Conservation (phyloP, 2,797 vertebrate genomes). For the Chiloscyllium punctatum region DNA sequence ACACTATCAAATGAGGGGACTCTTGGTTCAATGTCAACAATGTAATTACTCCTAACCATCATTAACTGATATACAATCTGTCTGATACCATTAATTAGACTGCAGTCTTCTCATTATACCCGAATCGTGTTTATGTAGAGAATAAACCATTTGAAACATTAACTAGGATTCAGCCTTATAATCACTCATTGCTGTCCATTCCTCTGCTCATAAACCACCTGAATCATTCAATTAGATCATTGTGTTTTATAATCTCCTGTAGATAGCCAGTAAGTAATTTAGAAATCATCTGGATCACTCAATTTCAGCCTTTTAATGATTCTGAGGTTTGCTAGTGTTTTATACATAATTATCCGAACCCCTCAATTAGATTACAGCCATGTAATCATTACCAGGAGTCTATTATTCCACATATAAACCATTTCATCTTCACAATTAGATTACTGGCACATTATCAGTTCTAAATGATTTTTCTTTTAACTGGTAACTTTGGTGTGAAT, state of each 20-base stretch:
- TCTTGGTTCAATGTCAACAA: not conserved
- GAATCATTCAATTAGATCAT: not conserved
- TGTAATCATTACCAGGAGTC: not conserved
- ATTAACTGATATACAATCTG: not conserved
- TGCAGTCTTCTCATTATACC: not conserved
- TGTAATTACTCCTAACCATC: not conserved
- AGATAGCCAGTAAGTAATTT: not conserved
- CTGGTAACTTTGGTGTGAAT: not conserved
- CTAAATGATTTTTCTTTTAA: not conserved
- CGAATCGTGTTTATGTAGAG: not conserved
- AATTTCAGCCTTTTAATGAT: not conserved
- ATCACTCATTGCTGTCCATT: not conserved
- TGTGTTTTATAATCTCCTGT: not conserved
- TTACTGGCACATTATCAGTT: not conserved
- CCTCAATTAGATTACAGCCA: slow-evolving; percentile 8
- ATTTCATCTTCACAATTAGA: not conserved
- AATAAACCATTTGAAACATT: not conserved
- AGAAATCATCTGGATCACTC: not conserved
- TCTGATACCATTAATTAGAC: not conserved
- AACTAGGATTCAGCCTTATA: not conserved
- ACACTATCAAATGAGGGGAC: not conserved
- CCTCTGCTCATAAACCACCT: not conserved
- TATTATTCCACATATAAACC: not conserved
- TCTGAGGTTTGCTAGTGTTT: not conserved
- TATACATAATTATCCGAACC: not conserved